Evolutionary conservation across 2,797 vertebrate species (phyloP), one percentile per base, ranked within the genome.

Genomic region (Brachyrhaphis roseni): DNA sequence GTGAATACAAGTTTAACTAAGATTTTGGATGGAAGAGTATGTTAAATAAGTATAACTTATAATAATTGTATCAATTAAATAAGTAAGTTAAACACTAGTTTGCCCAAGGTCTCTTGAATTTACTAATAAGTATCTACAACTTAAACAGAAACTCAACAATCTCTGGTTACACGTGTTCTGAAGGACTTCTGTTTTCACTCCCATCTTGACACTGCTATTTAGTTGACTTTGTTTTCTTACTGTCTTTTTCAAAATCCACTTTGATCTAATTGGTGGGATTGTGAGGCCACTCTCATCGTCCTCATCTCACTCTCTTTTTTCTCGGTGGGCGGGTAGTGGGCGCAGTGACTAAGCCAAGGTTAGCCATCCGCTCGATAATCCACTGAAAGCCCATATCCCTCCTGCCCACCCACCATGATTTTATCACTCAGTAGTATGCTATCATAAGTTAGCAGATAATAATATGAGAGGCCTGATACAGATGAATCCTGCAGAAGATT

Each of bases 291-390:
- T 74, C 78, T 75, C 75, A 62, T 55, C 11, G 68, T 79, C 81
- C 73, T 85, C 75, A 83, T 78, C 86, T 87, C 84, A 77, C 91
- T 88, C 91, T 92, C 92, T 90, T 93, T 34, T 82, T 82, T 90
- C 83, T 89, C 76, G 88, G 94, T 95, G 92, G 94, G 94, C 88
- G 88, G 86, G 83, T 79, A 87, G 93, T 95, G 92, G 94, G 93
- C 88, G 92, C 75, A 81, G 91, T 95, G 94, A 95, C 93, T 95
- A 94, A 95, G 89, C 92, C 87, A 92, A 92, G 90, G 92, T 94
- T 95, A 92, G 90, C 91, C 88, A 91, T 93, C 90, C 91, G 87
- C 90, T 90, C 84, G 77, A 92, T 92, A 92, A 94, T 94, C 93
- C 86, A 93, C 91, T 93, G 92, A 93, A 92, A 93, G 87, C 90